phyloP scores from a whole-genome alignment of 53 echinoderm and acorn worm genomes.

The Echinarachnius parma region DNA sequence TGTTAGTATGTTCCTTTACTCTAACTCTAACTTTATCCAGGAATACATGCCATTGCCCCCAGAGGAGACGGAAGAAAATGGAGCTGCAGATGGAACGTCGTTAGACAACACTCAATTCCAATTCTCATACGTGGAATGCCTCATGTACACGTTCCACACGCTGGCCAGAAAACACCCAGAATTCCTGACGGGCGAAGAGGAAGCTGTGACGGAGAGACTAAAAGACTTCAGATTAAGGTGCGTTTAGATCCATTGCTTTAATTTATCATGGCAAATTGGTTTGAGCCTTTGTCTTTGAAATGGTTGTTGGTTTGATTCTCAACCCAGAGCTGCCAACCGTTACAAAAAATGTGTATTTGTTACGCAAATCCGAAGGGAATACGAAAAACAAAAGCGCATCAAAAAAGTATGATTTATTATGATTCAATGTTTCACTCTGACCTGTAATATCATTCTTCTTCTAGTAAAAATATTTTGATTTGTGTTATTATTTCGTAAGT shows the following conservation, averaged over 20 bases:
- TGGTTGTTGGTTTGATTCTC: no score
- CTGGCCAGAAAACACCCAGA: conserved; percentile 75
- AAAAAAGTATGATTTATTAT: no score
- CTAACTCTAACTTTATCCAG: conserved; percentile 25
- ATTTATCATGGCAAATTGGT: no score
- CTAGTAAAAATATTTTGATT: no score
- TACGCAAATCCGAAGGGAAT: no score
- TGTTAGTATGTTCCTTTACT: background rate
- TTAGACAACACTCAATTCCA: conserved; percentile 75
- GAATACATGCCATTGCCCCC: conserved; percentile 98
- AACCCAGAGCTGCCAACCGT: no score
- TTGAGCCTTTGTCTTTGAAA: no score
- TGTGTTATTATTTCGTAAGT: no score
- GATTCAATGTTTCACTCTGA: no score
- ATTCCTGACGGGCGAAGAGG: conserved; percentile 77
- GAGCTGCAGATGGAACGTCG: conserved; percentile 40
- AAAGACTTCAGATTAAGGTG: conserved; percentile 96
- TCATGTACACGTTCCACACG: conserved; percentile 91
- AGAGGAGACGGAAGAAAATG: conserved; percentile 54
- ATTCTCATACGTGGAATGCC: conserved; percentile 93
- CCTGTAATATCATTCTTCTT: no score
- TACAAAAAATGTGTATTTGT: no score
- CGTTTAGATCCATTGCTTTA: background rate
- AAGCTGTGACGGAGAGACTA: conserved; percentile 68
- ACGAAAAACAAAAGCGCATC: no score